phyloP scores from a whole-genome alignment of 2,888 invertebrate species.

The Teleiodes luculella region DNA sequence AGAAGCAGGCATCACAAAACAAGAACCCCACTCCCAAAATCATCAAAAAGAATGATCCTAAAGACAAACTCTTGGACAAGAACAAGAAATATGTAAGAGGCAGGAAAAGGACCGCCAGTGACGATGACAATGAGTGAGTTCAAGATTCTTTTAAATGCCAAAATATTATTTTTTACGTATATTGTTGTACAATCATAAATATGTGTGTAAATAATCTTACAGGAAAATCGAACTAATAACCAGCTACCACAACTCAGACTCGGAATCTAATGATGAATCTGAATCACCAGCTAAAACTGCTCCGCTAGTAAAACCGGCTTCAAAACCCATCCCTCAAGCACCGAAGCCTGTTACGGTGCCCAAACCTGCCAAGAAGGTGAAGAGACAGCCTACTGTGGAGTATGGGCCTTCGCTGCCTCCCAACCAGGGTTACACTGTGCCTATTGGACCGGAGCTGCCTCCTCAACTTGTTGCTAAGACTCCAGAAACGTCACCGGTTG shows the following conservation, averaged over 20 bases:
- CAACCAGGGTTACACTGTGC: constrained; percentile 50
- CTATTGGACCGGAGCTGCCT: constrained; percentile 67
- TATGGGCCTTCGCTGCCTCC: constrained; percentile 61
- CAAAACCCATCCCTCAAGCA: constrained; percentile 15
- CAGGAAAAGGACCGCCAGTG: constrained; percentile 44
- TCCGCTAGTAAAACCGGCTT: neutral
- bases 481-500: constrained; percentile 28
- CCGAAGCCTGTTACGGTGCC: constrained; percentile 22
- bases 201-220: constrained; percentile 26
- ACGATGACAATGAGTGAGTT: constrained; percentile 63
- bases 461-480: constrained; percentile 36
- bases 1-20: constrained; percentile 50
- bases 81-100: constrained; percentile 15
- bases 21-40: constrained; percentile 34
- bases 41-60: constrained; percentile 30
- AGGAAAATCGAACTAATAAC: constrained; percentile 80
- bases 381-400: constrained; percentile 37
- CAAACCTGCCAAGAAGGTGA: constrained; percentile 32
- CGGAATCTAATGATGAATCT: constrained; percentile 72
- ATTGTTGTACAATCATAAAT: too few species aligned
- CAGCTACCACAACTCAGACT: constrained; percentile 75
- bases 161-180: too few species aligned
- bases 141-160: neutral
- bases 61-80: constrained; percentile 10
- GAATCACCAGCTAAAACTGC: constrained; percentile 40